Evolutionary conservation across 2,797 vertebrate genomes (phyloP), one percentile per base, ranked within the genome.

Genomic region (Hapalemur alaotrensis): DNA sequence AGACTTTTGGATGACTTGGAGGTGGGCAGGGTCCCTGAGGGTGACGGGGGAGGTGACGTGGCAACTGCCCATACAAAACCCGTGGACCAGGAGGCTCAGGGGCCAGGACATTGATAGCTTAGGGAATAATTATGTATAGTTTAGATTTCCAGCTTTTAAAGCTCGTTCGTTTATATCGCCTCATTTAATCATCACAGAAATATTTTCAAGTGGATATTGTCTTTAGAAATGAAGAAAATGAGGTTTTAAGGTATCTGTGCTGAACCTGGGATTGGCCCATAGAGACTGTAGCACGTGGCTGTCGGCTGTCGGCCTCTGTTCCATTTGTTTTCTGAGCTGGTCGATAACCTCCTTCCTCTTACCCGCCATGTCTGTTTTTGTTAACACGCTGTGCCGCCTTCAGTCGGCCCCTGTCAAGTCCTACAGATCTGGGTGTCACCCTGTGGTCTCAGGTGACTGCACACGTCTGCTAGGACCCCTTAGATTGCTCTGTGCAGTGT

Each of bases 41-140:
- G 15, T 43, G 50, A 54, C 28, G 12, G 10, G 32, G 35, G 83
- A 76, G n/a, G 52, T 4, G 25, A 22, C 1, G 6, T 10, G 12
- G 4, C 41, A 38, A 23, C 63, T 41, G 38, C 25, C 38, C 7
- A 28, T 1, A 5, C 2, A 0, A 50, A 9, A 18, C 14, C 3
- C 5, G 1, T 9, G 28, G 22, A 5, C 52, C 50, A 11, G 18
- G 22, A 46, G 13, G n/a, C 70, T 61, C 11, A 0, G 2, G 23
- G 7, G 4, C 28, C 67, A 7, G 72, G 65, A 54, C 57, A 38
- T 46, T 43, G 18, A 50, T 11, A 23, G 18, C 15, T 9, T 14
- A 23, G 11, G 28, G 25, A 43, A 18, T 4, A 25, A 30, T 70
- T 48, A 14, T 48, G 8, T 7, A 35, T 18, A 6, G 59, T 35